Percentiles rank a stretch among this genome's conserved stretches.
These are phyloP conservation scores for Amphiura filiformis DNA, from an alignment of 35 echinoderm and acorn worm genomes.

Conservation along the genomic window DNA sequence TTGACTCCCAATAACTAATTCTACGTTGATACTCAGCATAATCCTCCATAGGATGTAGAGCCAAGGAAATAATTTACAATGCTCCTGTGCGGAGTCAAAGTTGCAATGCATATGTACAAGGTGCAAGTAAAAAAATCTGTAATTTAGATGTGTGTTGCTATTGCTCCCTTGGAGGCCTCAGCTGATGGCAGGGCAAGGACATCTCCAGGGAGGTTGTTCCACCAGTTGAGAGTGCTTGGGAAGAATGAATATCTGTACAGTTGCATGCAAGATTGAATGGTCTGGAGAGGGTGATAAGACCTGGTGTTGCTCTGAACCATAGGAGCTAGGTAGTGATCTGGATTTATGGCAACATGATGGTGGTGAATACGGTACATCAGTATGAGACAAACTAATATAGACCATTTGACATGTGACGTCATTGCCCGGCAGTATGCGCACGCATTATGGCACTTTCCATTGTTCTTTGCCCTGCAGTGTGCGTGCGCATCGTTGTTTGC, in stretches of 20 bases:
- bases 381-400: too few relatives aligned
- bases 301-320: not conserved
- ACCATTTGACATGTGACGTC: too few relatives aligned
- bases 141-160: constrained; percentile 23
- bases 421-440: too few relatives aligned
- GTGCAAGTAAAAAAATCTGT: constrained; percentile 24
- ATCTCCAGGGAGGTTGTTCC: constrained; percentile 29
- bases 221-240: constrained; percentile 27
- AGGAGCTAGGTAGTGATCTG: constrained; percentile 9
- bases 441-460: too few relatives aligned
- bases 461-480: too few relatives aligned
- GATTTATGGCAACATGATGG: not conserved
- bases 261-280: not conserved
- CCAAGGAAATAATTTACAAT: not conserved
- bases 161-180: constrained; percentile 4
- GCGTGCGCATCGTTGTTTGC: too few relatives aligned
- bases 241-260: constrained; percentile 14
- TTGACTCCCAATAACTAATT: too few relatives aligned
- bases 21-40: constrained; percentile 14
- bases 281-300: constrained; percentile 29
- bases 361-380: constrained; percentile 30
- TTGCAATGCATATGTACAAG: not conserved
- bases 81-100: not conserved
- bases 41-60: not conserved
- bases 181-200: not conserved